These are phyloP conservation scores for Geopemphigus sp. DNA, from an alignment of 1,140 invertebrate genomes.

Conservation along the genomic window DNA sequence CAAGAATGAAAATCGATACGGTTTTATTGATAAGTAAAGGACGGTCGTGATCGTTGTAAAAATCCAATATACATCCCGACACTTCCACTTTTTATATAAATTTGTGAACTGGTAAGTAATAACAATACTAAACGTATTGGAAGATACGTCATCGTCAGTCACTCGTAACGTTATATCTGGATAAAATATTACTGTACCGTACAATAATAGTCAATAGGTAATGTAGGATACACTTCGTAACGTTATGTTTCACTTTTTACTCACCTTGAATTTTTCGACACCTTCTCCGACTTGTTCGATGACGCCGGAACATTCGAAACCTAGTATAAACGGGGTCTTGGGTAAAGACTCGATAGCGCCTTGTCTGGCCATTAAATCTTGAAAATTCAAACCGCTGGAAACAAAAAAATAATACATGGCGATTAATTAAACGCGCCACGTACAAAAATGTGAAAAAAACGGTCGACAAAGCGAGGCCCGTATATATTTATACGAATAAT, in stretches of 20 bases:
- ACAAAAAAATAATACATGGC: constrained; percentile 51
- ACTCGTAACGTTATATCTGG: not conserved
- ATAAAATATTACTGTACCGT: not conserved
- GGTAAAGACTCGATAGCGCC: constrained; percentile 79
- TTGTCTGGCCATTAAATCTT: constrained; percentile 82
- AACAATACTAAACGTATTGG: no score
- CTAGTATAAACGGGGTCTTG: constrained; percentile 82
- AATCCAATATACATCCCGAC: not conserved
- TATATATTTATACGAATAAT: constrained; percentile 19
- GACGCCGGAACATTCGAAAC: constrained; percentile 83
- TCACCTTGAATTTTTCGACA: constrained; percentile 77
- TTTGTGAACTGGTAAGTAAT: no score
- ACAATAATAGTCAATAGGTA: not conserved
- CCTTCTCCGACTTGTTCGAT: constrained; percentile 79
- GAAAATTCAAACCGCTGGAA: constrained; percentile 73
- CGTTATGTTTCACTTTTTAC: constrained; percentile 51
- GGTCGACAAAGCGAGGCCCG: not conserved
- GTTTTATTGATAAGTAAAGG: no score
- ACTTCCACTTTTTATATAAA: no score
- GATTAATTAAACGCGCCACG: no score
- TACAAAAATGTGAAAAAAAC: not conserved
- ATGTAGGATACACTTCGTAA: no score
- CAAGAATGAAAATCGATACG: constrained; percentile 2
- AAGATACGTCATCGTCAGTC: no score
- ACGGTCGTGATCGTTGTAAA: no score